These are phyloP conservation scores for Naja naja DNA, from an alignment of 2,113 vertebrate species.

Conservation along the genomic window DNA sequence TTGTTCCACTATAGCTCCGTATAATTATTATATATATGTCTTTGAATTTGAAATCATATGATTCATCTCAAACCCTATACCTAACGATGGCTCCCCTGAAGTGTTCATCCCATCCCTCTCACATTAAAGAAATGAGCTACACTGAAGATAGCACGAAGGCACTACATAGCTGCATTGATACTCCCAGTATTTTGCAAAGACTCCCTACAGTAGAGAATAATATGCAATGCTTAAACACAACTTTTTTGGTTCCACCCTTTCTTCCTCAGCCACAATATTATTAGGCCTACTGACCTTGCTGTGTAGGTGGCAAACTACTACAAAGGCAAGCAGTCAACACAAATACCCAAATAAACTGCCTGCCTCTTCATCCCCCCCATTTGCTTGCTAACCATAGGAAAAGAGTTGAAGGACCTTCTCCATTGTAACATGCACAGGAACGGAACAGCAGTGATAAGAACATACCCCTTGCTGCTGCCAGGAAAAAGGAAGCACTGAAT, in stretches of 20 bases:
- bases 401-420: slow-evolving; percentile 64
- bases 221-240: not conserved
- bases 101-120: not conserved
- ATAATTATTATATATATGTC: not conserved
- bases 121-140: not conserved
- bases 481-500: slow-evolving; percentile 65
- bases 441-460: slow-evolving; percentile 75
- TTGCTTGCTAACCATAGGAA: slow-evolving; percentile 68
- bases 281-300: not conserved
- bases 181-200: not conserved
- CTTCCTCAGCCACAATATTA: not conserved
- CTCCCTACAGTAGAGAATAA: not conserved
- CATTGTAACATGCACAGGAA: slow-evolving; percentile 54
- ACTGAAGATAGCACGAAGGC: not conserved
- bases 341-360: slow-evolving; percentile 65
- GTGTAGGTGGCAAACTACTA: not conserved
- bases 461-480: slow-evolving; percentile 71
- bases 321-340: slow-evolving; percentile 61
- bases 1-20: not conserved
- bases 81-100: not conserved
- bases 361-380: slow-evolving; percentile 46
- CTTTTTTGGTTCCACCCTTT: not conserved
- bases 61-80: not conserved
- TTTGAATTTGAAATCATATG: not conserved
- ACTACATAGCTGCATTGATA: not conserved